phyloP scores from a whole-genome alignment of 1,140 invertebrate species.

The Megathymus violae region DNA sequence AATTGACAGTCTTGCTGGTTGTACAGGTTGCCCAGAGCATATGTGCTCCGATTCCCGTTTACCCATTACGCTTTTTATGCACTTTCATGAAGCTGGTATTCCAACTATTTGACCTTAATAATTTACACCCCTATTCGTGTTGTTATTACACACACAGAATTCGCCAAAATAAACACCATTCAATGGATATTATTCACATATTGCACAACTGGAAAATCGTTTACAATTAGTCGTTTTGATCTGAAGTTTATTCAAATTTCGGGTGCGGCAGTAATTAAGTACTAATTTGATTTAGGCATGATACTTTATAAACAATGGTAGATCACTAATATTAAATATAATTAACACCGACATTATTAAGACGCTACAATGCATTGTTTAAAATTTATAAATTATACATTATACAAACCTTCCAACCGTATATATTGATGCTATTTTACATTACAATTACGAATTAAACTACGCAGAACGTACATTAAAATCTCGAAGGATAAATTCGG shows the following conservation, averaged over 20 bases:
- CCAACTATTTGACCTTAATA: conserved; percentile 68
- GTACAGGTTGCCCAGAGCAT: conserved; percentile 67
- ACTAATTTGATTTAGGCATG: conserved; percentile 63
- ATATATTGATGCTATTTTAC: conserved; percentile 31
- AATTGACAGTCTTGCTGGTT: conserved; percentile 81
- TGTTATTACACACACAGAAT: conserved; percentile 55
- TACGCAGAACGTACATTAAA: conserved; percentile 28
- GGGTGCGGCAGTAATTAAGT: conserved; percentile 49
- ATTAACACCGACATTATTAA: conserved; percentile 48
- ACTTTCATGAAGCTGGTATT: conserved; percentile 47
- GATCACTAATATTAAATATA: conserved; percentile 45
- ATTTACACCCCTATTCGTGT: conserved; percentile 72
- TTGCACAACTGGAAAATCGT: conserved; percentile 68
- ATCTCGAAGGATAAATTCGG: background rate
- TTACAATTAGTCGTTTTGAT: conserved; percentile 31
- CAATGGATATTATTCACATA: conserved; percentile 67
- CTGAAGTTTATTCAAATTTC: conserved; percentile 29
- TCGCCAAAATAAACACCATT: conserved; percentile 67
- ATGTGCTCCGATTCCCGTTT: conserved; percentile 36
- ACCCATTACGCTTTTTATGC: conserved; percentile 60
- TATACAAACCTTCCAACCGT: conserved; percentile 16
- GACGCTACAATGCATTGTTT: conserved; percentile 50
- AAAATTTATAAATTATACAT: conserved; percentile 43
- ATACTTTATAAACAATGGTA: conserved; percentile 50
- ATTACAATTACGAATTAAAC: conserved; percentile 27